Percentiles rank a stretch among this genome's conserved stretches.
phyloP scores from a whole-genome alignment of 2,113 vertebrate genomes.

The Poecile atricapillus region DNA sequence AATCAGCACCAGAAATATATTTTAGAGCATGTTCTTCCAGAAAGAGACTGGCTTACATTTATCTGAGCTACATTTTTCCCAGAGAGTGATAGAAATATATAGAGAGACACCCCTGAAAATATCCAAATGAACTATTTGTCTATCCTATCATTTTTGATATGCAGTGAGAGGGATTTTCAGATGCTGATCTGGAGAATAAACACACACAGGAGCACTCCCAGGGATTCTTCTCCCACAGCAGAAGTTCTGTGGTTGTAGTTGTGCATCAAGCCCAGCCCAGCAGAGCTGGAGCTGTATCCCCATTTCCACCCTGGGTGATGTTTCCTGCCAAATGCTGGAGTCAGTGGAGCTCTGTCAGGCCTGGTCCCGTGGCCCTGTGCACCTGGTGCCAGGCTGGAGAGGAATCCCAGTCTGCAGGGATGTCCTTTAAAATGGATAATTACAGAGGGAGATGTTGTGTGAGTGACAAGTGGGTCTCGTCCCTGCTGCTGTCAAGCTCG shows the following conservation, averaged over 20 bases:
- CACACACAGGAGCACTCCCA: neutral
- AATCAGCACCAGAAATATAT: neutral
- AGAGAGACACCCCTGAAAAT: neutral
- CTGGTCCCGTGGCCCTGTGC: neutral
- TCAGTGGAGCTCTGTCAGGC: neutral
- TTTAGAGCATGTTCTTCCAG: neutral
- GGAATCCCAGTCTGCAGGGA: neutral
- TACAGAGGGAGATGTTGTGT: neutral
- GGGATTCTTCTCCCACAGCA: neutral
- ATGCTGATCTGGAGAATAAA: neutral
- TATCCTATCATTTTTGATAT: neutral
- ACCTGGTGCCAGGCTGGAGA: neutral
- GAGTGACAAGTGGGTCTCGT: neutral
- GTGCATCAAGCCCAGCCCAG: fast-evolving
- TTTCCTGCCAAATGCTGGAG: neutral
- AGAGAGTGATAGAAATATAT: neutral
- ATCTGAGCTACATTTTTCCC: neutral
- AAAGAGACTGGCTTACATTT: neutral
- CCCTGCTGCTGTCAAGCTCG: neutral
- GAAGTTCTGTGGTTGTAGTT: fast-evolving
- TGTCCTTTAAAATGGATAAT: neutral
- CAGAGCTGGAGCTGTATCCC: neutral
- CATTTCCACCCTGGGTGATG: fast-evolving
- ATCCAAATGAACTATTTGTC: neutral
- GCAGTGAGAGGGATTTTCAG: neutral